Evolutionary conservation across 1,140 invertebrate species (phyloP).

Genomic region (Heliconius eleuchia): DNA sequence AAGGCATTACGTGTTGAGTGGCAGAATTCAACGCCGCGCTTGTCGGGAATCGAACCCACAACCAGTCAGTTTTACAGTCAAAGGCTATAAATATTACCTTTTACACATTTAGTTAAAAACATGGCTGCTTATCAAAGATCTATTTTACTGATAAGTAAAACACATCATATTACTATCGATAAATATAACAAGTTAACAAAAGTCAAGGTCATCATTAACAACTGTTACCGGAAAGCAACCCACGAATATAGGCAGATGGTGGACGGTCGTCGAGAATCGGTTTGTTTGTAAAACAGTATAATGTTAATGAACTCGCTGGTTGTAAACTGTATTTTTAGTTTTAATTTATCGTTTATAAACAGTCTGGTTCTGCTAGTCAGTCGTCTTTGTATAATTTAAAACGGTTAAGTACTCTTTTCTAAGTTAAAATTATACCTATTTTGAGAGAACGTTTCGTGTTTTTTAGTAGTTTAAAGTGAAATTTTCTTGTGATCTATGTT

Average conservation of each 20-base stretch:
- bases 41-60: too few relatives aligned
- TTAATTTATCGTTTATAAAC: conserved; percentile 35
- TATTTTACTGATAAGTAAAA: too few relatives aligned
- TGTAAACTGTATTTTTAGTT: conserved; percentile 33
- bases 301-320: conserved; percentile 40
- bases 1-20: too few relatives aligned
- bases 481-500: background rate
- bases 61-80: too few relatives aligned
- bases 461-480: background rate
- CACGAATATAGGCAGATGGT: conserved; percentile 9
- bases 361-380: conserved; percentile 16
- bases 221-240: background rate
- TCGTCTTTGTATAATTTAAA: conserved; percentile 16
- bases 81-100: too few relatives aligned
- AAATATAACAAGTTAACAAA: background rate
- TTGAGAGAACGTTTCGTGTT: background rate
- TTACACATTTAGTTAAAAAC: too few relatives aligned
- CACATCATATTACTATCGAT: too few relatives aligned
- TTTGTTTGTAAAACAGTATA: conserved; percentile 26
- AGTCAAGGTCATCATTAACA: background rate
- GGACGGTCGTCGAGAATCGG: conserved; percentile 17
- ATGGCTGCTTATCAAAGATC: too few relatives aligned
- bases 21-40: too few relatives aligned
- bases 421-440: background rate
- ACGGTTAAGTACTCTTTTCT: conserved; percentile 5